Evolutionary conservation across 1,140 invertebrate genomes (phyloP).

Genomic region (Saccostrea cuccullata): DNA sequence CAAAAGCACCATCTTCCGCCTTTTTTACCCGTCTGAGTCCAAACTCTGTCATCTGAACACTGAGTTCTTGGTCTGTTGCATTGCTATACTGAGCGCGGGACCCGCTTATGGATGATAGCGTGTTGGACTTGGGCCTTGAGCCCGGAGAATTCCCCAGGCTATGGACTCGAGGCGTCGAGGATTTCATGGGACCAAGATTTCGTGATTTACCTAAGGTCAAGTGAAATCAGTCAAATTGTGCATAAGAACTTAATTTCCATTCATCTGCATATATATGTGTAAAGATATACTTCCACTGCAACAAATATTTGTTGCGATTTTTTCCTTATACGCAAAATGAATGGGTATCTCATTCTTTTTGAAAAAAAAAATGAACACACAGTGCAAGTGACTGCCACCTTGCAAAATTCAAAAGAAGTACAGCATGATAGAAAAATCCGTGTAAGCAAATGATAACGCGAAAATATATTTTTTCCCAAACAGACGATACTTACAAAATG

Average conservation of each 20-base stretch:
- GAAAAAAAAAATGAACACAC: not conserved
- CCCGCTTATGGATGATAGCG: conserved; percentile 43
- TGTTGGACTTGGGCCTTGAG: conserved; percentile 48
- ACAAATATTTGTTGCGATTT: not conserved
- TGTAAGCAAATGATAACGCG: not conserved
- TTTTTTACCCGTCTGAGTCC: conserved; percentile 58
- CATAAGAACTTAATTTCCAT: not conserved
- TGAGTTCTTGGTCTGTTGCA: conserved; percentile 47
- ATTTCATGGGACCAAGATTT: conserved; percentile 21
- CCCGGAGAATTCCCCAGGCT: conserved; percentile 16
- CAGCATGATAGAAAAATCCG: too few relatives aligned
- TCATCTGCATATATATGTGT: not conserved
- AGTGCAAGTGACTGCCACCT: conserved; percentile 6
- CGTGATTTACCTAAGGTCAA: conserved; percentile 18
- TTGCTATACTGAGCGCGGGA: conserved; percentile 46
- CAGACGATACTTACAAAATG: not conserved
- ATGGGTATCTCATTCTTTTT: conserved; percentile 3
- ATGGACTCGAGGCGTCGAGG: not conserved
- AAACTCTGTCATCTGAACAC: conserved; percentile 58
- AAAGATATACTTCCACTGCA: not conserved
- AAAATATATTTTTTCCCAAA: not conserved
- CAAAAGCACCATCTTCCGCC: conserved; percentile 49
- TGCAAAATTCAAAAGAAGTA: not conserved
- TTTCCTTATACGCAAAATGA: not conserved
- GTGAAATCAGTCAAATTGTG: conserved; percentile 24